phyloP scores from a whole-genome alignment of 2,797 vertebrate species.

The Acipenser transmontanus region DNA sequence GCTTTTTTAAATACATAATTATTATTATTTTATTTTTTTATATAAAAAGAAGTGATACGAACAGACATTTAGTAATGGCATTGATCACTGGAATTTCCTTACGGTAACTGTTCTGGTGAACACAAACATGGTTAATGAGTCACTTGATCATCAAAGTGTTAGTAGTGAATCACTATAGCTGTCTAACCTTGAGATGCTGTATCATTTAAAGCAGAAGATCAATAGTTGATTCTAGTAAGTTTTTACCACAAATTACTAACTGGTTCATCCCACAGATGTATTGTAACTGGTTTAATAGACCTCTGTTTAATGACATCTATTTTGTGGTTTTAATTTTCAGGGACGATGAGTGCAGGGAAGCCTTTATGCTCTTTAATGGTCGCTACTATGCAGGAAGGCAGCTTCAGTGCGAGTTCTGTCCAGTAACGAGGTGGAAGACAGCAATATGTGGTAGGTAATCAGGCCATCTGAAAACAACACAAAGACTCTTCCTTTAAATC shows the following conservation, averaged over 20 bases:
- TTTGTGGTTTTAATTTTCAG: slow-evolving; percentile 44
- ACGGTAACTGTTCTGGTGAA: no score
- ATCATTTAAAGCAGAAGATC: no score
- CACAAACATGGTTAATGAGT: no score
- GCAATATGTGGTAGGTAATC: slow-evolving; percentile 96
- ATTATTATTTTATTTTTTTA: background rate
- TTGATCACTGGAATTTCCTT: no score
- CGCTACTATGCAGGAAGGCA: slow-evolving; percentile 91
- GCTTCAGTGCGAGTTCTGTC: slow-evolving; percentile 90
- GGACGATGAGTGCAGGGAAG: slow-evolving; percentile 84
- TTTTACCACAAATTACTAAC: no score
- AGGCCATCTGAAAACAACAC: background rate
- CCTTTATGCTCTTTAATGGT: slow-evolving; percentile 83
- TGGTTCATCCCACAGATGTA: no score
- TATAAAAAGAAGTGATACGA: background rate
- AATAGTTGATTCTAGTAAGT: no score
- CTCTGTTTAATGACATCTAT: no score
- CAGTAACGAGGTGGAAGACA: slow-evolving; percentile 92
- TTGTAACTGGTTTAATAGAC: no score
- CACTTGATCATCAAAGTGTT: no score
- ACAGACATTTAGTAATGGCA: no score
- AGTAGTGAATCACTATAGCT: background rate
- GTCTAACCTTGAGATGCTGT: no score
- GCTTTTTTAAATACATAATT: slow-evolving; percentile 2
- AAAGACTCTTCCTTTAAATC: background rate